Conservation (phyloP, 37 sponge, comb jelly and placozoan species). For the Amphimedon queenslandica region DNA sequence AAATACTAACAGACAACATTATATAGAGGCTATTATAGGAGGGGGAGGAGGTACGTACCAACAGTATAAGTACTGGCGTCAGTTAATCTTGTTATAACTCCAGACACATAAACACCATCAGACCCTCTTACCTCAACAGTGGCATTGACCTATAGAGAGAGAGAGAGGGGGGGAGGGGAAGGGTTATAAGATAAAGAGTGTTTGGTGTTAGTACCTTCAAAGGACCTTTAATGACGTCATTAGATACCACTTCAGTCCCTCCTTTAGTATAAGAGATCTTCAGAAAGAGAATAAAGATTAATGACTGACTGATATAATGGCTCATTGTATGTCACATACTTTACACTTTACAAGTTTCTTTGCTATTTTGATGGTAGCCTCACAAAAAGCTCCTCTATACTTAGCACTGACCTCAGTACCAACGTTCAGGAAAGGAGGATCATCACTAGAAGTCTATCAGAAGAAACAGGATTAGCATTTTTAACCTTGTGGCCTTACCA, state of each 20-base stretch:
- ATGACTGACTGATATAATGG: too few species aligned
- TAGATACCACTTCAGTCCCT: constrained; percentile 29
- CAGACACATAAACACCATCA: constrained; percentile 58
- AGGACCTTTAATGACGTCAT: constrained; percentile 50
- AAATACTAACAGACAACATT: constrained; percentile 65
- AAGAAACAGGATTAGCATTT: too few species aligned
- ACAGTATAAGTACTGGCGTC: constrained; percentile 91
- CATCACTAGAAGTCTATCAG: constrained; percentile 63
- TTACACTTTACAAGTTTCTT: constrained; percentile 83
- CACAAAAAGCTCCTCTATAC: constrained; percentile 95
- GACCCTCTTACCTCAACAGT: constrained; percentile 67
- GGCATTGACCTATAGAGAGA: constrained; percentile 48
- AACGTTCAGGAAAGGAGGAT: constrained; percentile 70
- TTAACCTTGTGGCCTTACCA: too few species aligned
- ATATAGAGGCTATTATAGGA: not conserved
- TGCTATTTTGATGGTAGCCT: constrained; percentile 85
- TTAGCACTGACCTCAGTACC: constrained; percentile 98
- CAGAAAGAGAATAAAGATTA: too few species aligned
- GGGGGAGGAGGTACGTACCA: constrained; percentile 48
- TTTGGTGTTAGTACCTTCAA: constrained; percentile 61
- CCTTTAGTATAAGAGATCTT: constrained; percentile 65
- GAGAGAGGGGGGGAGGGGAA: not conserved
- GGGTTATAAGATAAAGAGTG: not conserved
- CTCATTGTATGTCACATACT: too few species aligned
- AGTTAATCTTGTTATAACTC: constrained; percentile 65